Conservation (phyloP, 1,140 invertebrate genomes). For the Zaprionus africanus region DNA sequence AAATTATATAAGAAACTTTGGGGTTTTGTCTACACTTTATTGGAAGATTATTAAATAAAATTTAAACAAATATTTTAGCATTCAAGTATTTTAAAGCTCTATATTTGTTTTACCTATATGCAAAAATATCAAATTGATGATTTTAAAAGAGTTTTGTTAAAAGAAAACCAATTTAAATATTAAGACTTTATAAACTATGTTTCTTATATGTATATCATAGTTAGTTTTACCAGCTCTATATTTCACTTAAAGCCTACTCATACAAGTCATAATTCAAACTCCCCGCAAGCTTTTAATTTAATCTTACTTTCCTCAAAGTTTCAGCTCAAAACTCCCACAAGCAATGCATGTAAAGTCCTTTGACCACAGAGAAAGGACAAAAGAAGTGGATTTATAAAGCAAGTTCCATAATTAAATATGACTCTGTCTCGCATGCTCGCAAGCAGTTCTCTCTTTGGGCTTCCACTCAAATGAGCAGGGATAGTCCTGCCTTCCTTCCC, state of each 20-base stretch:
- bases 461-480: slow-evolving; percentile 3
- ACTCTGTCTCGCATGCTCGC: slow-evolving; percentile 2
- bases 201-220: too few relatives aligned
- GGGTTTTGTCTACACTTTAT: too few relatives aligned
- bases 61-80: too few relatives aligned
- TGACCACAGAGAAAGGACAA: background rate
- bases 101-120: too few relatives aligned
- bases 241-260: background rate
- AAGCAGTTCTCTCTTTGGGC: background rate
- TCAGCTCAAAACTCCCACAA: slow-evolving; percentile 12
- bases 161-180: too few relatives aligned
- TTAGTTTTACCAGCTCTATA: background rate
- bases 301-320: background rate
- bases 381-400: background rate
- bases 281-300: background rate
- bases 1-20: too few relatives aligned
- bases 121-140: too few relatives aligned
- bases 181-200: too few relatives aligned
- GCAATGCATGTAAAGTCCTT: background rate
- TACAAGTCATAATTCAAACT: background rate
- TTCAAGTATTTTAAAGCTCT: too few relatives aligned
- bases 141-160: too few relatives aligned
- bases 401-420: slow-evolving; percentile 25
- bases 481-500: background rate
- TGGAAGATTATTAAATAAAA: too few relatives aligned